Evolutionary conservation across 2,113 vertebrate genomes (phyloP), one percentile per base, ranked within the genome.

Genomic region (Aptenodytes patagonicus): DNA sequence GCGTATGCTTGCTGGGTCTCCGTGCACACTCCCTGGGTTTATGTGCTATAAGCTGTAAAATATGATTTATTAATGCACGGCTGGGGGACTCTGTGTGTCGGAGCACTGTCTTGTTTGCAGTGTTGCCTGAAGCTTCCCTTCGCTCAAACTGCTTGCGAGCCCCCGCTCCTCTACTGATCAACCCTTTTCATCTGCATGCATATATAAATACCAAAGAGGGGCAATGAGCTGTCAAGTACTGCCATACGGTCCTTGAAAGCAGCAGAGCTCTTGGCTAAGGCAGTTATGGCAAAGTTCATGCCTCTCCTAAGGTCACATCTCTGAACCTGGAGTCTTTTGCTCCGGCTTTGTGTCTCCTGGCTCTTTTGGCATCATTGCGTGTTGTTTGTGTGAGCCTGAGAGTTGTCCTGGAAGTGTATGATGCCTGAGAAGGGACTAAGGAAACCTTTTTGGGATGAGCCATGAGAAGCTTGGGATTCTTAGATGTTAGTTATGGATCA

Each of bases 41-140:
- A 60, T 92, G 89, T 75, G 84, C 92, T 94, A 9, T 73, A 71
- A 87, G 68, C 86, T 92, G 86, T 95, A 83, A 93, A 96, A 89
- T 90, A 28, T 79, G 90, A 93, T 92, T 95, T 94, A 90, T 75
- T 78, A 76, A 84, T 71, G 90, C 90, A 57, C 21, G 4, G 90
- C 86, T 89, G 88, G 61, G 93, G 90, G 64, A 73, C 42, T 5
- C 10, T 9, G 71, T 40, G 66, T 65, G 83, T 69, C 24, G 4
- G 64, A 85, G 68, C 90, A 72, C 58, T 6, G 7, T 66, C 88
- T 81, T 62, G 46, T 93, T 96, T 83, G 83, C 94, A 83, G 87
- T 10, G 54, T 54, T 88, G 75, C 96, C 71, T 90, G 83, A 88
- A 95, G 62, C 85, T 90, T 93, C 87, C 49, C 90, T 92, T 96